These are phyloP conservation scores for Gortyna flavago DNA, from an alignment of 2,888 invertebrate genomes.

Conservation along the genomic window DNA sequence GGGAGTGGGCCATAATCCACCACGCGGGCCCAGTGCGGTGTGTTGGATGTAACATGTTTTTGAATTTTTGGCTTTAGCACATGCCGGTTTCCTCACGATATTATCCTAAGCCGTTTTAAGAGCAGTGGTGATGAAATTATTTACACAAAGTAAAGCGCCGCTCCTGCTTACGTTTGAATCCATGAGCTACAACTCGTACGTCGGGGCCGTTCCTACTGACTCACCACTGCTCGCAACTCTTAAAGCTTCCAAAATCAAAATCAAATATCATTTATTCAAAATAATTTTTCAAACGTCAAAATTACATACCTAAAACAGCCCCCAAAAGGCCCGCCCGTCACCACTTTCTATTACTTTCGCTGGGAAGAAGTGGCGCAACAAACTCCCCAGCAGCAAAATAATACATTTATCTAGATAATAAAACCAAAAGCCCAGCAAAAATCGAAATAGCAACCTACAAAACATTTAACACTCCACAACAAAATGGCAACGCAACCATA, in stretches of 20 bases:
- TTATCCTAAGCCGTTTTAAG: background rate
- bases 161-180: no score
- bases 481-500: conserved; percentile 66
- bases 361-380: no score
- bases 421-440: background rate
- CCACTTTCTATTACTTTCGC: no score
- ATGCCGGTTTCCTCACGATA: background rate
- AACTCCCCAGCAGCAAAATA: no score
- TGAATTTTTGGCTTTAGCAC: background rate
- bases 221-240: background rate
- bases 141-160: background rate
- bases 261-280: no score
- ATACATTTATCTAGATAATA: background rate
- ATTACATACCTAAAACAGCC: no score
- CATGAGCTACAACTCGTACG: no score
- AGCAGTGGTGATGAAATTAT: background rate
- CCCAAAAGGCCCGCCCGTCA: no score
- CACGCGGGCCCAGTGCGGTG: background rate
- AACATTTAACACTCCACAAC: conserved; percentile 46
- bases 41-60: background rate
- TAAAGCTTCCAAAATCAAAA: no score
- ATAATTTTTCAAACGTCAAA: no score
- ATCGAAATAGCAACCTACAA: conserved; percentile 14
- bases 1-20: background rate
- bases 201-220: background rate